Conservation (phyloP, 2,113 vertebrate species). For the Paramormyrops kingsleyae region DNA sequence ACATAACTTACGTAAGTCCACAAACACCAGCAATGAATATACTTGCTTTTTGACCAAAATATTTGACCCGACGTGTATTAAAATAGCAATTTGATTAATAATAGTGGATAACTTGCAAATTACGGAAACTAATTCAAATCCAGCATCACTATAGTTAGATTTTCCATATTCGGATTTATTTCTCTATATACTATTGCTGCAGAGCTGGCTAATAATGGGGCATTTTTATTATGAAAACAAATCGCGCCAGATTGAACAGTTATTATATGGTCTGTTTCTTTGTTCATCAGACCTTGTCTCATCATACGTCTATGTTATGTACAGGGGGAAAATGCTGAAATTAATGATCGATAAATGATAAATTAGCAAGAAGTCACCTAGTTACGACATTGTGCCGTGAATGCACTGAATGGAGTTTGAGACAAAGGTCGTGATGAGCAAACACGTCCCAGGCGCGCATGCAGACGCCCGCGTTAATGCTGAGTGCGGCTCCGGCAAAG, state of each 20-base stretch:
- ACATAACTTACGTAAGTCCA: neutral
- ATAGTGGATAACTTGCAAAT: neutral
- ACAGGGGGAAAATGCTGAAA: neutral
- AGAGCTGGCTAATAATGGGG: neutral
- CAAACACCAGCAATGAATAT: neutral
- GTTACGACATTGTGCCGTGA: neutral
- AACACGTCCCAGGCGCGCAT: neutral
- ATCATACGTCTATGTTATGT: neutral
- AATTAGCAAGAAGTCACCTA: neutral
- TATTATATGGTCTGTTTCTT: neutral
- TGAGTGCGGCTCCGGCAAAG: neutral
- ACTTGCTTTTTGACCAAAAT: neutral
- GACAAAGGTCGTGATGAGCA: neutral
- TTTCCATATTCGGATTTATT: neutral
- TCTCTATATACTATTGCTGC: neutral
- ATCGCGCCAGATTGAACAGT: neutral
- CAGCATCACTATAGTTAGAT: neutral
- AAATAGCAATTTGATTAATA: neutral
- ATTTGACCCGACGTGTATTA: neutral
- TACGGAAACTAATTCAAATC: neutral
- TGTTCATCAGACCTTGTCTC: neutral
- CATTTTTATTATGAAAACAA: neutral
- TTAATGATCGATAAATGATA: neutral
- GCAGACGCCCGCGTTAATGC: neutral
- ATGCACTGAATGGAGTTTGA: neutral